Evolutionary conservation across 2,797 vertebrate species (phyloP).

Genomic region (Syngnathus acus): DNA sequence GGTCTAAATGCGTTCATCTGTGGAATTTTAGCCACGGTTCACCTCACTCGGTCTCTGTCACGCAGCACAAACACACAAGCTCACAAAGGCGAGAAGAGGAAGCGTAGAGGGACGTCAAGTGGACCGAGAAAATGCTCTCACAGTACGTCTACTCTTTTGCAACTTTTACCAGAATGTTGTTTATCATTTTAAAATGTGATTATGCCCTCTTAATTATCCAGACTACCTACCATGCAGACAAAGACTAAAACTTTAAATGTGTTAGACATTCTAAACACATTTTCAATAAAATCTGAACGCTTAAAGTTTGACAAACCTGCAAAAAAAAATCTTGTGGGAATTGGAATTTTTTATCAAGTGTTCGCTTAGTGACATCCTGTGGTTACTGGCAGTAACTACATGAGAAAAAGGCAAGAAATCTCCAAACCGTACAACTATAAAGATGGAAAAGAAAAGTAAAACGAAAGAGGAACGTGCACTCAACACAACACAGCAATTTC

Average conservation of each 20-base stretch:
- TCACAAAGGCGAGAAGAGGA: slow-evolving; percentile 7
- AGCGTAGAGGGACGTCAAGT: slow-evolving; percentile 2
- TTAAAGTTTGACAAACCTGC: neutral
- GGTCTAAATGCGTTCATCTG: slow-evolving; percentile 61
- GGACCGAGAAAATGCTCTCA: slow-evolving; percentile 6
- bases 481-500: too few species aligned
- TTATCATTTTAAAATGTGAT: neutral
- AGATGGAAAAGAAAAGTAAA: too few species aligned
- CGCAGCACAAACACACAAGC: slow-evolving; percentile 16
- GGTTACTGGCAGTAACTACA: neutral
- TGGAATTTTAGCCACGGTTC: slow-evolving; percentile 58
- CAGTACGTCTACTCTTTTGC: neutral
- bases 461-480: too few species aligned
- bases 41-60: slow-evolving; percentile 47
- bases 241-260: neutral
- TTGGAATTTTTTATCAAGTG: neutral
- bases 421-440: too few species aligned
- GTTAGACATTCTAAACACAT: neutral
- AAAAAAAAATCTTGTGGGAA: neutral
- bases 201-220: neutral
- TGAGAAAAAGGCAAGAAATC: neutral
- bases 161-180: neutral
- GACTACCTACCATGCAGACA: neutral
- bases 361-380: neutral
- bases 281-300: neutral